A percentile compares a stretch with the other conserved stretches of the same genome.
Conservation (phyloP, 2,113 vertebrate genomes). For the Motacilla alba region DNA sequence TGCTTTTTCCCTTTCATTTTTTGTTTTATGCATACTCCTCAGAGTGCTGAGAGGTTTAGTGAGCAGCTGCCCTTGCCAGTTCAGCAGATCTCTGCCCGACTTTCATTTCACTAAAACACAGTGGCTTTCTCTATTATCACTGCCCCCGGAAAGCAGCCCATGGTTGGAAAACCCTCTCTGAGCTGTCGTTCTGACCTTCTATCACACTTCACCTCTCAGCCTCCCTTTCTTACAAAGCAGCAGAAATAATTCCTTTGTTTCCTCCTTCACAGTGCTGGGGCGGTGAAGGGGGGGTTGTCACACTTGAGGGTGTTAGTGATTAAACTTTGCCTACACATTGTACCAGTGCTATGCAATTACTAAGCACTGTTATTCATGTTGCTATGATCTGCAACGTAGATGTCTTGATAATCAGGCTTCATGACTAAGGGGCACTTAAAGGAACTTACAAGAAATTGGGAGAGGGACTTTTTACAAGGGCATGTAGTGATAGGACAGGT, state of each 20-base stretch:
- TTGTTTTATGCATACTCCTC: conserved; percentile 45
- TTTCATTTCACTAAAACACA: background rate
- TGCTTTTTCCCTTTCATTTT: conserved; percentile 67
- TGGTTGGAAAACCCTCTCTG: conserved; percentile 20
- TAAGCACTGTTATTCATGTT: background rate
- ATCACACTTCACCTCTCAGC: background rate
- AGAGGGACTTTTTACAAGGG: background rate
- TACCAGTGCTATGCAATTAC: background rate
- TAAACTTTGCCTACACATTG: background rate
- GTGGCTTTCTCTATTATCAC: background rate
- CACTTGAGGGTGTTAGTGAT: background rate
- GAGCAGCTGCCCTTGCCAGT: background rate
- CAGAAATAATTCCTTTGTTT: background rate
- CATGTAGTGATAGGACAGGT: background rate
- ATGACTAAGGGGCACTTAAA: background rate
- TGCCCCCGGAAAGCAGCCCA: background rate
- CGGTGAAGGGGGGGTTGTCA: fast-evolving
- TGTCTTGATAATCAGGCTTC: background rate
- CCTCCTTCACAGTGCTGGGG: background rate
- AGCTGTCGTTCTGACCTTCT: background rate
- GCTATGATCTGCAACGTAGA: background rate
- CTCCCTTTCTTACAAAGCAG: background rate
- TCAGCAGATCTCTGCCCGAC: background rate
- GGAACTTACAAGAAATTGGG: background rate
- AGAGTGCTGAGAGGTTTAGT: background rate